Percentiles rank a stretch among this genome's conserved stretches.
Conservation (phyloP, 2,113 vertebrate species). For the Dasyornis broadbenti region DNA sequence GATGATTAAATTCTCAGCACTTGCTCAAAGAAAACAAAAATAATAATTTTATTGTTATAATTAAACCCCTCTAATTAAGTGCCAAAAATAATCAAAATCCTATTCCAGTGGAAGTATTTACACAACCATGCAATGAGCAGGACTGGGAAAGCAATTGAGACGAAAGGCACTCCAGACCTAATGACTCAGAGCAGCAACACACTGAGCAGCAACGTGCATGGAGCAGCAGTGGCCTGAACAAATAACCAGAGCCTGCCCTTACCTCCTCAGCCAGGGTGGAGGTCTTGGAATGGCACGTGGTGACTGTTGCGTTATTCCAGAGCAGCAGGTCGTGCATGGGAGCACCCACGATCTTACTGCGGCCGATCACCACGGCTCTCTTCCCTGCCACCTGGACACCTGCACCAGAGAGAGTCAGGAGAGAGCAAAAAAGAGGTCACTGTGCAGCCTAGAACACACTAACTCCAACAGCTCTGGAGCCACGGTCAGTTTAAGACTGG, state of each 20-base stretch:
- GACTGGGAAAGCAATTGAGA: background rate
- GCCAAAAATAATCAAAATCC: background rate
- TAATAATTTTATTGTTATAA: background rate
- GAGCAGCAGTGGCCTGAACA: background rate
- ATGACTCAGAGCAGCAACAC: background rate
- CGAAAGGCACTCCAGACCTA: background rate
- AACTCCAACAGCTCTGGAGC: rapidly evolving
- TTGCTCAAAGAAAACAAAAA: background rate
- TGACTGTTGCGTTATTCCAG: conserved; percentile 94
- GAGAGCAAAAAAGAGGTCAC: background rate
- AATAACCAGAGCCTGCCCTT: background rate
- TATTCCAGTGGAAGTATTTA: background rate
- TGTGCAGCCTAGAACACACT: background rate
- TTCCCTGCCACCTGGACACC: conserved; percentile 88
- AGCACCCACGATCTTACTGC: conserved; percentile 96
- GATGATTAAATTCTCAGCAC: background rate
- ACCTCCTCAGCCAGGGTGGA: conserved; percentile 85
- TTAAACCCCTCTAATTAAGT: background rate
- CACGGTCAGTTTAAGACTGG: background rate
- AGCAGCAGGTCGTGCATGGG: conserved; percentile 97
- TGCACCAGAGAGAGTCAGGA: conserved; percentile 40
- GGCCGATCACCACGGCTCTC: conserved; percentile 89
- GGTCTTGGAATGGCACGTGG: conserved; percentile 95
- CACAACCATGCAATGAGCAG: background rate
- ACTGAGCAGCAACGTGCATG: rapidly evolving